Evolutionary conservation across 2,888 invertebrate genomes (phyloP), one percentile per base, ranked within the genome.

Genomic region (Caenorhabditis zanzibari): DNA sequence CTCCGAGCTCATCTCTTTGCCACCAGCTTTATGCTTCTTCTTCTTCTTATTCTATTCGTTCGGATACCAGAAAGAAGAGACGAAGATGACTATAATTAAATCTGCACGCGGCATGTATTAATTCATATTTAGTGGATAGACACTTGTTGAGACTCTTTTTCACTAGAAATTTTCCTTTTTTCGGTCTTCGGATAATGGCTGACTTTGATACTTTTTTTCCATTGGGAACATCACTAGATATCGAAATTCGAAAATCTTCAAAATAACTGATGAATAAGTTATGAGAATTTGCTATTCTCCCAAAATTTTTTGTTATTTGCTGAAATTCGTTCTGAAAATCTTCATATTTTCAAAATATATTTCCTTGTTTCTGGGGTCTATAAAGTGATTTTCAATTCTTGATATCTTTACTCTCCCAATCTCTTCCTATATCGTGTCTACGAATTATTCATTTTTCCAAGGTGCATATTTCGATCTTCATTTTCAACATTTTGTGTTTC

Each of bases 11-110:
- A 59, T 59, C 47, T 58, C 14, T 26, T 35, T 16, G 32, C 6
- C 59, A 6, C 66, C n/a, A 28, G 26, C 19, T 38, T 26, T 35
- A 47, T n/a, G 72, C 72, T 61, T 75, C 24, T 64, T 32, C 61
- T 61, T 52, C 22, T 61, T 58, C 47, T 7, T 47, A 4, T 54
- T n/a, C n/a, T n/a, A n/a, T 22, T 74, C 73, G 52, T 73, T 63
- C 54, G 52, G 54, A 56, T 75, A 58, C 75, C 66, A 64, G 41
- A 58, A 41, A 24, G 47, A 58, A 47, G 44, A 26, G 74, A 68
- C 41, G 61, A 77, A 38, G 71, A 71, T 69, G 77, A 71, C 69
- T 77, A 77, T 77, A 77, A 77, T 77, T 77, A 77, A 77, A 77
- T 77, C 77, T 77, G 69, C 77, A 71, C 77, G 69, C 77, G 59